Evolutionary conservation across 2,113 vertebrate species (phyloP), one percentile per base, ranked within the genome.

Genomic region (Semnornis frantzii): DNA sequence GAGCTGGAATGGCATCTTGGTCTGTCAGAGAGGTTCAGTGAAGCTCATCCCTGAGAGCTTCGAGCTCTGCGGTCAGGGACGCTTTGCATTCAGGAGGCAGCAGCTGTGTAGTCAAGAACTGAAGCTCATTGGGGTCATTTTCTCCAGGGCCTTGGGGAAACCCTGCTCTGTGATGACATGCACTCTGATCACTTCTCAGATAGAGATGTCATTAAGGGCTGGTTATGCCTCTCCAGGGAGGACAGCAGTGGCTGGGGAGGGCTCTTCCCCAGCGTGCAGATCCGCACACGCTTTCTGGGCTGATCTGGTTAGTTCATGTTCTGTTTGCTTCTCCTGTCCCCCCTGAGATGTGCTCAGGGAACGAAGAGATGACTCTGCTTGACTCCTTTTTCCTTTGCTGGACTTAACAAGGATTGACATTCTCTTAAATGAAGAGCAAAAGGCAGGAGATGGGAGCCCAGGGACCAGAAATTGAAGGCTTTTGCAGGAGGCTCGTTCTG

Each of bases 101-200:
- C 96, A 95, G 89, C 90, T 97, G 90, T 6, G 54, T 14, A 3
- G 46, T 27, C 62, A 7, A 83, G 69, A 91, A 27, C 37, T 55
- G 52, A 34, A 60, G 72, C 66, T 92, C 79, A 15, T 5, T 8
- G 65, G 89, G 96, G 91, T 97, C 89, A 62, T 80, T 70, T 86
- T 89, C 79, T 78, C 33, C 30, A 14, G 72, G 39, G 87, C 94
- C 79, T 39, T 48, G 30, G 91, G 89, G 89, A 92, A 65, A 8
- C 37, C 0, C 64, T 57, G 85, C 59, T 55, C 68, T 60, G 3
- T 74, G 44, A 73, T 77, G 84, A 82, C 89, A 77, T 18, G 93
- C 87, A 18, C 76, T 90, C 87, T 83, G 95, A 74, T 94, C 33
- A 9, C 77, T 80, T 87, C 87, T 95, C 71, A 68, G 75, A 76